Percentiles rank a stretch among this genome's conserved stretches.
These are phyloP conservation scores for Podotricha telesiphe DNA, from an alignment of 2,888 invertebrate species.

Conservation along the genomic window DNA sequence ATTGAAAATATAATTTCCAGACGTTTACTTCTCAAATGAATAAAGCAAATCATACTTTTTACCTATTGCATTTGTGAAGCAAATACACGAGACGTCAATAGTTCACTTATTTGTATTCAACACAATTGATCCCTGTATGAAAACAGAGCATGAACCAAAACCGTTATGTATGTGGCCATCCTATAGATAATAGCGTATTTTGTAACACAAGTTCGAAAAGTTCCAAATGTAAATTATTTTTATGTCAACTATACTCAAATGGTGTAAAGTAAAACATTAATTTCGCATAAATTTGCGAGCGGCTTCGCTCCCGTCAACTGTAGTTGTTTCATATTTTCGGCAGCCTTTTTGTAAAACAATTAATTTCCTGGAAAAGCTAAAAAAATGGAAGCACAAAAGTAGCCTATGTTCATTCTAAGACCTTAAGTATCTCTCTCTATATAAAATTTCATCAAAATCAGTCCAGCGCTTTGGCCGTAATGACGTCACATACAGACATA, in stretches of 20 bases:
- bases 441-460: no score
- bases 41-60: not conserved
- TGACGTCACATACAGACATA: no score
- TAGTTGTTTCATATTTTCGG: no score
- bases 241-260: not conserved
- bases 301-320: no score
- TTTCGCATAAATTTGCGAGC: no score
- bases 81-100: not conserved
- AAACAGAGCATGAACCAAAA: slow-evolving; percentile 54
- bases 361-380: no score
- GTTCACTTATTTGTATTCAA: slow-evolving; percentile 55
- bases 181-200: slow-evolving; percentile 55
- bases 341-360: no score
- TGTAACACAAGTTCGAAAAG: slow-evolving; percentile 45
- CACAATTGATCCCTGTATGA: slow-evolving; percentile 62
- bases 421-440: no score
- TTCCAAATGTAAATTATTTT: not conserved
- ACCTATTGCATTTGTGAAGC: not conserved
- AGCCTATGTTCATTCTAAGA: no score
- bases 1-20: not conserved
- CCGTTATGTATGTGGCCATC: slow-evolving; percentile 69
- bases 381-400: no score
- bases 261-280: not conserved
- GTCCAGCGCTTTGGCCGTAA: no score
- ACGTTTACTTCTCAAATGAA: not conserved